Conservation (phyloP, 2,113 vertebrate genomes). For the Bubo scandiacus region DNA sequence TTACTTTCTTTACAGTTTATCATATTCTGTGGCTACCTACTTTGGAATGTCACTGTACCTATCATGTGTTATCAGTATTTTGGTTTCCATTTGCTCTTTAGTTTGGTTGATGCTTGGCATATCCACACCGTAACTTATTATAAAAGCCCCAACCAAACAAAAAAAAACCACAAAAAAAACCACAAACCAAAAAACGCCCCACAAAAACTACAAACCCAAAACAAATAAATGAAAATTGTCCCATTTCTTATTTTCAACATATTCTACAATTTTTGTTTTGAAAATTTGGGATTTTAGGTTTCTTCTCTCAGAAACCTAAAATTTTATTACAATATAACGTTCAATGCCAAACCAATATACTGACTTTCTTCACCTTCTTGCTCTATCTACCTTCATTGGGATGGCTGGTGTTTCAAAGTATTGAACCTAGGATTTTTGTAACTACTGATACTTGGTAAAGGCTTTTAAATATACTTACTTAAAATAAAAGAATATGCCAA, state of each 20-base stretch:
- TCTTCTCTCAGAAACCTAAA: background rate
- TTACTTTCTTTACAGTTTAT: background rate
- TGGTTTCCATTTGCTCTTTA: background rate
- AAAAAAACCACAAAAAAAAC: too few relatives aligned
- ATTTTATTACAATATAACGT: background rate
- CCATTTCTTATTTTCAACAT: background rate
- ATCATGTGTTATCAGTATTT: background rate
- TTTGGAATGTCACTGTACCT: background rate
- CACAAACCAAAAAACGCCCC: too few relatives aligned
- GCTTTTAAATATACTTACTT: conserved; percentile 84
- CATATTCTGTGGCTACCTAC: background rate
- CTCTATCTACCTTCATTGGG: background rate
- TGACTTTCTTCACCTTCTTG: background rate
- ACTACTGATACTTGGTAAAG: background rate
- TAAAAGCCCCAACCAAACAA: background rate
- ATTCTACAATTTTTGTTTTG: background rate
- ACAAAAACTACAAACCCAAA: background rate
- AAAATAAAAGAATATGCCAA: conserved; percentile 97
- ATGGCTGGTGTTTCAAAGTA: background rate
- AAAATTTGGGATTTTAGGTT: background rate
- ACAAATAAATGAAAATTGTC: background rate
- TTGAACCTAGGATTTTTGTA: background rate
- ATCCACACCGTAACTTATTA: background rate
- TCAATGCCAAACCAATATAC: background rate
- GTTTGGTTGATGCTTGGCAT: background rate